These are phyloP conservation scores for Ficedula albicollis DNA, from an alignment of 2,797 vertebrate genomes.

Conservation along the genomic window DNA sequence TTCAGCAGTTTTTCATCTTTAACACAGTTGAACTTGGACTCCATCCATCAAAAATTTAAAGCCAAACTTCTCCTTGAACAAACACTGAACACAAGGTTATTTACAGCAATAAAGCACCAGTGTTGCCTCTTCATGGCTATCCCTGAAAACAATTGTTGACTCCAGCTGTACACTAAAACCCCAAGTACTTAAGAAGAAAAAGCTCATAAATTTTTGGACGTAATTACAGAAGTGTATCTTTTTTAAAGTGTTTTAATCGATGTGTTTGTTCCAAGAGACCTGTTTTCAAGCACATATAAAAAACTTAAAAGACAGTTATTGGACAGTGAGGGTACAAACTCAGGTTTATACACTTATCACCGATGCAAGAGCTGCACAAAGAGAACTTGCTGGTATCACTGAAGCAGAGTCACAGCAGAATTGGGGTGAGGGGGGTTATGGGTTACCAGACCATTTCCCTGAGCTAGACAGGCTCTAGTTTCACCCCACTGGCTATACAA, in stretches of 20 bases:
- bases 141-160: not conserved
- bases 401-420: not conserved
- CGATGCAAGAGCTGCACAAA: not conserved
- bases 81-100: not conserved
- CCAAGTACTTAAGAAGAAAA: not conserved
- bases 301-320: not conserved
- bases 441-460: not conserved
- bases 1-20: not conserved
- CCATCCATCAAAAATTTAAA: not conserved
- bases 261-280: not conserved
- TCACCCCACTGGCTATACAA: not conserved
- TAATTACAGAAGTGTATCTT: not conserved
- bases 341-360: not conserved
- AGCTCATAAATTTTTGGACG: not conserved
- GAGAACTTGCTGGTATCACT: not conserved
- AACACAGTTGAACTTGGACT: not conserved
- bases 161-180: not conserved
- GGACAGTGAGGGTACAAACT: not conserved
- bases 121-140: not conserved
- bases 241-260: not conserved
- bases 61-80: not conserved
- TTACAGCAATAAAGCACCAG: not conserved
- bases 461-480: not conserved
- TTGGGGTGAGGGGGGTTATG: not conserved
- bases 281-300: not conserved